Evolutionary conservation across 2,797 vertebrate species (phyloP), one percentile per base, ranked within the genome.

Genomic region (Enteromius trimaculatus): DNA sequence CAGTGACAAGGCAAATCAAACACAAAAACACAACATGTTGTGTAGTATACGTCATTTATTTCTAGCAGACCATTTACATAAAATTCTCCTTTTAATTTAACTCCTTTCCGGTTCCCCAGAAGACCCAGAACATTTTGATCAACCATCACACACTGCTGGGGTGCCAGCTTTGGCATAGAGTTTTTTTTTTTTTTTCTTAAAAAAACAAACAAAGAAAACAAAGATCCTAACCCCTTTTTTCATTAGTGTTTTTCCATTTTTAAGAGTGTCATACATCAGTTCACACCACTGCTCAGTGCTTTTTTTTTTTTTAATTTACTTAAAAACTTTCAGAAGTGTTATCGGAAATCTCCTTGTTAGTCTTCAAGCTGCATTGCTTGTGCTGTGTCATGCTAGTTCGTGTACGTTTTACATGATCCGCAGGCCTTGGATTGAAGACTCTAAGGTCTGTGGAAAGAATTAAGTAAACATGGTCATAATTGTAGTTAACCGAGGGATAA

Each of bases 351-450:
- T 86, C 77, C 84, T 81, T 86, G 87, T 88, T 92, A 93, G 90
- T 91, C 85, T 88, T 90, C 89, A 86, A 88, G 85, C 86, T 55
- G 34, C 76, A 60, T 58, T 81, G 87, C 86, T 86, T 80, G 80
- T 58, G 34, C 86, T 80, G 85, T 91, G 92, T 93, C 93, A 87
- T 90, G 93, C 94, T 92, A 93, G 93, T 90, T 90, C 72, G 65
- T 64, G 89, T 79, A 80, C 90, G 91, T 89, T 94, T 97, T 95
- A 99, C 97, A 99, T 99, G 95, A 99, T 99, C 90, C 95, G 95
- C 89, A 99, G 96, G 88, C 98, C 98, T 94, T 99, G 98, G 93
- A 99, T 96, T 70, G 96, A 98, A 79, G 98, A 97, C 95, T 99
- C 98, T 94, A 99, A 95, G 92, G 97, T 98, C 98, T 99, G 91